Conservation (phyloP, 1,140 invertebrate species). For the Rhagoletis zephyria region DNA sequence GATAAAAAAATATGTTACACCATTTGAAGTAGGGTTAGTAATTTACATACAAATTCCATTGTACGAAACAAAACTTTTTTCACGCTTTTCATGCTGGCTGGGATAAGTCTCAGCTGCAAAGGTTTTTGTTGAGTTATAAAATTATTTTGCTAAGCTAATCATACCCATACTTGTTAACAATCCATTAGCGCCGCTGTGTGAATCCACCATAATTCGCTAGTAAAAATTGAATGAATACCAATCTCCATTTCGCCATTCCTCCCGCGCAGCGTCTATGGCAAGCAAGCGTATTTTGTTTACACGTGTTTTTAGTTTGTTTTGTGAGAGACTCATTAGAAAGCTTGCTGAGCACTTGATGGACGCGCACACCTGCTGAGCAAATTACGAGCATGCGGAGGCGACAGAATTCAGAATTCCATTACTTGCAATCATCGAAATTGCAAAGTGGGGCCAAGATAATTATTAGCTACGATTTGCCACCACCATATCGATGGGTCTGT, state of each 20-base stretch:
- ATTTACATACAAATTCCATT: no score
- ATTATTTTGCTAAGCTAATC: neutral
- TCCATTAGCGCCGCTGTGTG: constrained; percentile 44
- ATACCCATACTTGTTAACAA: constrained; percentile 21
- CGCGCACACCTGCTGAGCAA: constrained; percentile 43
- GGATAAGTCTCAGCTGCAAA: neutral
- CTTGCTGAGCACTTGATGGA: constrained; percentile 32
- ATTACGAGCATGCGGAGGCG: constrained; percentile 39
- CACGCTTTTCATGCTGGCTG: no score
- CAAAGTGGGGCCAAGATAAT: constrained; percentile 34
- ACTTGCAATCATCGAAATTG: constrained; percentile 23
- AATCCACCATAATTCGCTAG: constrained; percentile 34
- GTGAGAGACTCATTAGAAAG: neutral
- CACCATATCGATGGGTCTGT: neutral
- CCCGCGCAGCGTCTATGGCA: neutral
- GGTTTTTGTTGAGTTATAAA: neutral
- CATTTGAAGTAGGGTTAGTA: no score
- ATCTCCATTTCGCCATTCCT: neutral
- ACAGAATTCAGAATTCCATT: constrained; percentile 40
- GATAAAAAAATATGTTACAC: no score
- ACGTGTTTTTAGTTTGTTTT: neutral
- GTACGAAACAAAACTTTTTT: no score
- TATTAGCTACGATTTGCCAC: constrained; percentile 47
- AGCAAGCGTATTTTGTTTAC: neutral
- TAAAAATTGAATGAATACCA: constrained; percentile 6